Percentiles rank a stretch among this genome's conserved stretches.
These are phyloP conservation scores for Heteropelma amictum DNA, from an alignment of 2,888 invertebrate species.

Conservation along the genomic window DNA sequence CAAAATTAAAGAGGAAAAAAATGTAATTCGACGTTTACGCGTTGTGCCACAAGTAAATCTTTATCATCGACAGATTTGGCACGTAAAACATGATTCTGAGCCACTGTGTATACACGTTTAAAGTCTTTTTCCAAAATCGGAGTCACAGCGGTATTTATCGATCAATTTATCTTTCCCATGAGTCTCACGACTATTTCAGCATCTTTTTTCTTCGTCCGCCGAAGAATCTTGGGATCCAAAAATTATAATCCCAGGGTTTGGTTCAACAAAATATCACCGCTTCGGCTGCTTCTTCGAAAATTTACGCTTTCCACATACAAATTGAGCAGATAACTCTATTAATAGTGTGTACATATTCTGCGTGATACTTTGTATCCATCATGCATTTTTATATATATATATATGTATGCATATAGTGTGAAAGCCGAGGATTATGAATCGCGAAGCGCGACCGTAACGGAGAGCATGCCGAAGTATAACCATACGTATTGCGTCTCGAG, in stretches of 20 bases:
- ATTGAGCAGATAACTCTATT: not conserved
- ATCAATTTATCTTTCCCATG: too few relatives aligned
- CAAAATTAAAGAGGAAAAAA: not conserved
- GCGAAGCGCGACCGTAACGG: constrained; percentile 45
- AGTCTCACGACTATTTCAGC: too few relatives aligned
- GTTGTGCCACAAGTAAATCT: too few relatives aligned
- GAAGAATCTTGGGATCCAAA: not conserved
- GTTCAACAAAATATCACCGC: not conserved
- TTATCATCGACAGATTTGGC: too few relatives aligned
- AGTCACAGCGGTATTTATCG: too few relatives aligned
- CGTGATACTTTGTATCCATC: not conserved
- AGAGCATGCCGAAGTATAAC: constrained; percentile 13
- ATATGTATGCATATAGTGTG: constrained; percentile 2
- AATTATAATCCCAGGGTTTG: not conserved
- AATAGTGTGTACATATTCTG: too few relatives aligned
- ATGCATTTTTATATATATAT: not conserved
- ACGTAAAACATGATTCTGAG: too few relatives aligned
- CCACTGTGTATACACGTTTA: too few relatives aligned
- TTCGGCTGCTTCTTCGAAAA: not conserved
- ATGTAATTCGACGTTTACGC: too few relatives aligned
- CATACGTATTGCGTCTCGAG: constrained; percentile 29
- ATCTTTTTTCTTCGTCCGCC: too few relatives aligned
- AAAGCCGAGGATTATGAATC: constrained; percentile 43
- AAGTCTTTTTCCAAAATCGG: too few relatives aligned
- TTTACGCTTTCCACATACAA: constrained; percentile 5